Base-by-base conservation (phyloP, 2,888 invertebrate genomes). In the Nymphalis polychloros region DNA sequence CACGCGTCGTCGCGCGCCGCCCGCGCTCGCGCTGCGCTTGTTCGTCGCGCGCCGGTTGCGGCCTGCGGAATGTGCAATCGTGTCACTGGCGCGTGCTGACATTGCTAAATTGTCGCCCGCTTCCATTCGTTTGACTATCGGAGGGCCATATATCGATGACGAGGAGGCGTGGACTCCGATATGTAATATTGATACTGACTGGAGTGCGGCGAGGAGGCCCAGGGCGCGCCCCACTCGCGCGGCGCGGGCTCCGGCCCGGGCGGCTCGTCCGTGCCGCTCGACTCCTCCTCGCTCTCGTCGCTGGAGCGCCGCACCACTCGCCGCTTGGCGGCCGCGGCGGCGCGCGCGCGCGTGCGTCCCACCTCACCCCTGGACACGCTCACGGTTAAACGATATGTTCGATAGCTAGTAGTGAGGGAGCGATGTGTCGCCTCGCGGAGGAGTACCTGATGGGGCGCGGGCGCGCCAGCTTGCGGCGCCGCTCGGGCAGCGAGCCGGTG, bases 141-240 rank as follows among this genome's bases (percentile, higher is more conserved):
- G 35, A 41, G 2, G 8, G 35, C 35, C 41, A 41, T 2, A 10
- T 41, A 13, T 41, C 23, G 23, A 23, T 23, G 23, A 23, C 23
- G 23, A 23, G 23, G 8, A 7, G 7, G 19, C 8, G n/a, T n/a
- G 49, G 8, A 19, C 19, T n/a, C 5, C 0, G 6, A n/a, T 20
- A 16, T 52, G 19, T 17, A 3, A 19, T 20, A 17, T 19, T 8
- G n/a, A 16, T 31, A 87, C 87, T 84, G 53, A 92, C 92, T 89
- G 69, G 88, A 86, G 78, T 90, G 90, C 0, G 89, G 84, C 16
- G 91, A 90, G 71, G 92, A 91, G 31, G 92, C 92, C 93, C 93
- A 93, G 47, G 93, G 93, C 76, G 93, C 93, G 79, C 93, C 93
- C 93, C 93, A 93, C 79, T 92, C 92, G 69, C 92, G 80, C 67